phyloP scores from a whole-genome alignment of 2,113 vertebrate genomes.

The Cyanoliseus patagonus region DNA sequence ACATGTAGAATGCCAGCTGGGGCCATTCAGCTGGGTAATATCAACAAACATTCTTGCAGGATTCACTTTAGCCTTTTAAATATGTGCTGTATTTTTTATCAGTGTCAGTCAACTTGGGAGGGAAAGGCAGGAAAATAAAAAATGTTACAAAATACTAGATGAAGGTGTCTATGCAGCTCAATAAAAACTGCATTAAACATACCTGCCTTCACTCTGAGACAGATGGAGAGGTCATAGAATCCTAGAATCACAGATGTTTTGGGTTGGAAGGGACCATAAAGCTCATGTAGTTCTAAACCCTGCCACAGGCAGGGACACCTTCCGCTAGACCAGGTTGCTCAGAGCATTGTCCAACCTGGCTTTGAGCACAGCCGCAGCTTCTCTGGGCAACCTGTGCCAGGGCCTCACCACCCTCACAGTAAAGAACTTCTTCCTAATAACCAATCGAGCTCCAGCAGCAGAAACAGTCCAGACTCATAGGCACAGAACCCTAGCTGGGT shows the following conservation, averaged over 20 bases:
- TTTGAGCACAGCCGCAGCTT: neutral
- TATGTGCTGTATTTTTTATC: neutral
- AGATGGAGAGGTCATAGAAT: neutral
- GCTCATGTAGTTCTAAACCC: neutral
- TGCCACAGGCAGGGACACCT: neutral
- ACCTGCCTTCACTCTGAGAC: neutral
- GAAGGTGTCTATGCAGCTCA: neutral
- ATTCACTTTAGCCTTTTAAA: conserved; percentile 2
- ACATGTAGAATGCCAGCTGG: neutral
- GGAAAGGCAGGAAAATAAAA: neutral
- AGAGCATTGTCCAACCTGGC: neutral
- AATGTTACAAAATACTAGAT: neutral
- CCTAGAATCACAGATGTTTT: neutral
- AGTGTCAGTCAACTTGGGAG: neutral
- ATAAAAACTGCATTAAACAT: neutral
- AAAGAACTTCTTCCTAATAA: neutral
- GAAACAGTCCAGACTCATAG: neutral
- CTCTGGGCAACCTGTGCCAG: neutral
- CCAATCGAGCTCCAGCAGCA: neutral
- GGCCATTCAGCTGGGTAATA: neutral
- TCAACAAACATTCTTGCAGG: neutral
- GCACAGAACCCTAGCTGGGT: neutral
- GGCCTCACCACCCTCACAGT: neutral
- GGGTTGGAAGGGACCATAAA: neutral
- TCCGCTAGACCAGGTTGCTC: neutral